These are phyloP conservation scores for Chymomyza procnemis DNA, from an alignment of 2,888 invertebrate genomes.

Conservation along the genomic window DNA sequence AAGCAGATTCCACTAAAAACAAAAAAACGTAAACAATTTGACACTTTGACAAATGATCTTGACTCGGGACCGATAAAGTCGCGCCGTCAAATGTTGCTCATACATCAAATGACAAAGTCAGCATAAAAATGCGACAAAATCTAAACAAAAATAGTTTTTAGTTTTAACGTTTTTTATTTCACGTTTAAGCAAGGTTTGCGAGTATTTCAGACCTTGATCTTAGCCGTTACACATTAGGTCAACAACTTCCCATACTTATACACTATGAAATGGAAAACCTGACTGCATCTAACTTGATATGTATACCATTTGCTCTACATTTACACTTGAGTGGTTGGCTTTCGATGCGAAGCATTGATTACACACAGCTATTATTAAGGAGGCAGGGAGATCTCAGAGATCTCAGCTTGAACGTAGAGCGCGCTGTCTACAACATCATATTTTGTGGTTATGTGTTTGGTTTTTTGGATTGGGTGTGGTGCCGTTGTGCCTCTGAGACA, in stretches of 20 bases:
- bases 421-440: background rate
- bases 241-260: slow-evolving; percentile 39
- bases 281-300: slow-evolving; percentile 8
- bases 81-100: slow-evolving; percentile 20
- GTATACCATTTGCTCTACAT: slow-evolving; percentile 47
- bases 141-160: slow-evolving; percentile 1
- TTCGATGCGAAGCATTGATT: background rate
- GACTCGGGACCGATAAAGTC: slow-evolving; percentile 43
- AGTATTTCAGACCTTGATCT: slow-evolving; percentile 39
- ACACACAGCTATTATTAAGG: background rate
- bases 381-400: slow-evolving; percentile 30
- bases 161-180: background rate
- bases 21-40: slow-evolving; percentile 24
- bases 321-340: slow-evolving; percentile 38
- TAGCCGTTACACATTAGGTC: slow-evolving; percentile 57
- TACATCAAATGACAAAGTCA: slow-evolving; percentile 29
- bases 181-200: slow-evolving; percentile 5
- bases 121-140: slow-evolving; percentile 16
- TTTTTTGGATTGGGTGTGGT: slow-evolving; percentile 16
- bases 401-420: slow-evolving; percentile 20
- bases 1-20: slow-evolving; percentile 48
- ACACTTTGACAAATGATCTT: slow-evolving; percentile 67
- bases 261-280: slow-evolving; percentile 28
- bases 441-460: slow-evolving; percentile 45
- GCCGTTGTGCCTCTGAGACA: background rate